Evolutionary conservation across 2,797 vertebrate species (phyloP).

Genomic region (Margarornis squamiger): DNA sequence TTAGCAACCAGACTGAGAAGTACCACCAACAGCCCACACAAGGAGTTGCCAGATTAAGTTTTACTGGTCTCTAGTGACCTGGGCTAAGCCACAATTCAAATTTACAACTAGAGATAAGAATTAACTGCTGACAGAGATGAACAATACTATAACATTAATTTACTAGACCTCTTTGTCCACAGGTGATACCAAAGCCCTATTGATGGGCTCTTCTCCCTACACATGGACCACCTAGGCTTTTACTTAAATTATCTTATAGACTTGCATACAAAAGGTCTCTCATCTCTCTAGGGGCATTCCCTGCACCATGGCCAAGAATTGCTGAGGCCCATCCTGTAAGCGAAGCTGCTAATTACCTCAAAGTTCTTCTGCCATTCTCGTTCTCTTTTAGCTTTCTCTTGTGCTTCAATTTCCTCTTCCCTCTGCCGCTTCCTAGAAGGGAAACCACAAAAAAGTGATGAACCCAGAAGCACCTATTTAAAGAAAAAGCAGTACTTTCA

Average conservation of each 20-base stretch:
- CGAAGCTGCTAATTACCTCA: constrained; percentile 80
- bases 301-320: neutral
- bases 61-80: neutral
- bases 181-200: neutral
- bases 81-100: neutral
- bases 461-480: neutral
- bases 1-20: neutral
- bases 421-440: constrained; percentile 91
- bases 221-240: neutral
- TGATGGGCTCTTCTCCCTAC: neutral
- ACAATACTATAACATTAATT: neutral
- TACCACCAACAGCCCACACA: neutral
- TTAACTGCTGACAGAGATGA: neutral
- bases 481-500: neutral
- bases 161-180: neutral
- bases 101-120: neutral
- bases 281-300: neutral
- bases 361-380: constrained; percentile 99
- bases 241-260: neutral
- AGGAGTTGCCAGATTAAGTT: neutral
- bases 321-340: neutral
- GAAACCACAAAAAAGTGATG: constrained; percentile 11
- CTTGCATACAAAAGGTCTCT: neutral
- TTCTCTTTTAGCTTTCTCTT: constrained; percentile 94
- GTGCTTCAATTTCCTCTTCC: constrained; percentile 95